These are phyloP conservation scores for Brachystomella parvula DNA, from an alignment of 1,140 invertebrate species.

Conservation along the genomic window DNA sequence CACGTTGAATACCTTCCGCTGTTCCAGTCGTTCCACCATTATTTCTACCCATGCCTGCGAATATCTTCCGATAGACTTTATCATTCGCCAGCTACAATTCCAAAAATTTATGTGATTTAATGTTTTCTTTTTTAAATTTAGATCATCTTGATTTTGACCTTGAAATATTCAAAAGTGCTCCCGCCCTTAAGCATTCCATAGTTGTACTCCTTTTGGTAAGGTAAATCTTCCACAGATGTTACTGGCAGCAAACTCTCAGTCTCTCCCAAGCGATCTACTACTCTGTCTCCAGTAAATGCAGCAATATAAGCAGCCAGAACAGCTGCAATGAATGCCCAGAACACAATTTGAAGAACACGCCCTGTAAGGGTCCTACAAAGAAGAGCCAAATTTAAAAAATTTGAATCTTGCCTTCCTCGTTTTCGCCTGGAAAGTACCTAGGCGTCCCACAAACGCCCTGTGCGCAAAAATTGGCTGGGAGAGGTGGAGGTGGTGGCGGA, in stretches of 20 bases:
- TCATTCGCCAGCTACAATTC: neutral
- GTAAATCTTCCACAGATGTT: constrained; percentile 5
- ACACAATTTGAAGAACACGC: constrained; percentile 86
- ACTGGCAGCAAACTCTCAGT: neutral
- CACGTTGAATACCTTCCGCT: constrained; percentile 68
- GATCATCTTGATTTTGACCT: neutral
- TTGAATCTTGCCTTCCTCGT: neutral
- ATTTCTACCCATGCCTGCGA: neutral
- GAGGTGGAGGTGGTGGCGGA: neutral
- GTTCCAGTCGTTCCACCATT: neutral
- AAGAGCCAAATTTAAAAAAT: neutral
- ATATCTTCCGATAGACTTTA: neutral
- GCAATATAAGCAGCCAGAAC: constrained; percentile 96
- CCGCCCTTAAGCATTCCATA: constrained; percentile 3
- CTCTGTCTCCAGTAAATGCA: constrained; percentile 88
- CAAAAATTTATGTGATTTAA: neutral
- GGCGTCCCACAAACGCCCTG: constrained; percentile 12
- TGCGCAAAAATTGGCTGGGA: constrained; percentile 6
- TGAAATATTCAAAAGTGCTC: constrained; percentile 6
- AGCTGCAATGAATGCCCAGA: constrained; percentile 99
- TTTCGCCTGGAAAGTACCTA: constrained; percentile 4
- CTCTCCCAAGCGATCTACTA: constrained; percentile 8
- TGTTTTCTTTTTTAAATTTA: neutral
- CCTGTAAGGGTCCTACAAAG: constrained; percentile 49
- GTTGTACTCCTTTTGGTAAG: neutral